phyloP scores from a whole-genome alignment of 1,140 invertebrate species.

The Mactra quadrangularis region DNA sequence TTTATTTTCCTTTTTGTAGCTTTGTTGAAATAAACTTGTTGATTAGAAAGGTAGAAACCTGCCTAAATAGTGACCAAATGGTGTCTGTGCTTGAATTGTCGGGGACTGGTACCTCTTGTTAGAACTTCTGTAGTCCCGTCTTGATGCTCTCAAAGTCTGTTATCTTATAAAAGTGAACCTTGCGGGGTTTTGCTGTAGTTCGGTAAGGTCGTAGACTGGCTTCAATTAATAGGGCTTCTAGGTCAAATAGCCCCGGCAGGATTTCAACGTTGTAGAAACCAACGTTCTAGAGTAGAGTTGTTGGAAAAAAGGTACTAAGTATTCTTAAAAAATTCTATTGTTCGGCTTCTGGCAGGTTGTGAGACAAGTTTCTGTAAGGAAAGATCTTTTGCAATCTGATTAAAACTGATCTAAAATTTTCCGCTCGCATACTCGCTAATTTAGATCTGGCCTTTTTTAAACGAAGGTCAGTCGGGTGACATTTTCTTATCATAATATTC shows the following conservation, averaged over 20 bases:
- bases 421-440: no score
- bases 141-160: no score
- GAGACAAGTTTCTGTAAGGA: no score
- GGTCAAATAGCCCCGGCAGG: not conserved
- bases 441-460: no score
- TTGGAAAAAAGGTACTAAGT: not conserved
- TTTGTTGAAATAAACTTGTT: slow-evolving; percentile 2
- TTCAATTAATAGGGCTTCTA: not conserved
- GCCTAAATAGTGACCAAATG: not conserved
- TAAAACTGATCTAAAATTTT: no score
- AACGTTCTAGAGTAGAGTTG: not conserved
- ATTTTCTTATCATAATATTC: no score
- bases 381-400: no score
- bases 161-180: not conserved
- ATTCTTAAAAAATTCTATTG: not conserved
- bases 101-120: not conserved
- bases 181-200: not conserved
- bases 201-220: not conserved
- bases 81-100: no score
- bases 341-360: not conserved
- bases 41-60: not conserved
- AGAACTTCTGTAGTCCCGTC: not conserved
- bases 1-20: not conserved
- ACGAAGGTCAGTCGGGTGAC: no score
- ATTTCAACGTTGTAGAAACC: no score